Base-by-base conservation (phyloP, 2,797 vertebrate genomes). In the Balearica regulorum region DNA sequence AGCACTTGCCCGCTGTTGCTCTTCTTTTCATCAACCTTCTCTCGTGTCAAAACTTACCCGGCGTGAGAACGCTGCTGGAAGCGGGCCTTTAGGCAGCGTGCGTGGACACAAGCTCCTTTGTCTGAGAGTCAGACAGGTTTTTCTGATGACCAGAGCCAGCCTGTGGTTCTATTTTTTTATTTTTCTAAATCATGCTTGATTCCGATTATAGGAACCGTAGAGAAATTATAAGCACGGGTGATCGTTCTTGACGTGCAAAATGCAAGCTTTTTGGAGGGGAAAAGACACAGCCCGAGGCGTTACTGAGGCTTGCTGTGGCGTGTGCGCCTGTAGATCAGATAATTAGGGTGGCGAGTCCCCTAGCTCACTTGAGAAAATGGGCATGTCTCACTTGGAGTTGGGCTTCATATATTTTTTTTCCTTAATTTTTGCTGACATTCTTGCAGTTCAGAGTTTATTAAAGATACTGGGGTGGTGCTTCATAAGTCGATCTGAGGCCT, bases 1-100 rank as follows among this genome's bases (percentile, higher is more conserved):
- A 58, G 39, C 55, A 64, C 61, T 85, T 24, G 41, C 49, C 82
- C 37, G 0, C 1, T 48, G 20, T 33, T 48, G 48, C 49, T 62
- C 0, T 72, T 70, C 64, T 81, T 81, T 55, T 60, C 51, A 5
- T 35, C 31, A 25, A 6, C 3, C 3, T 78, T 68, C 43, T 83
- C 21, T 29, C 0, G 0, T 0, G 1, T 87, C 66, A 16, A 29
- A 71, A 54, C 24, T 1, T 28, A 5, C 13, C 61, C 29, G 53
- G 51, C 15, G 5, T 1, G 11, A 26, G 66, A 3, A 19, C 5
- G 4, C 24, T 4, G 19, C 57, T 66, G 91, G 53, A 12, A 54
- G 5, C 1, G 4, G 54, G 53, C 28, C 28, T 68, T 62, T 2
- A 18, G 54, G 53, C 46, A 29, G n/a, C 4, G 2, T 19, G 5